A percentile compares a stretch with the other conserved stretches of the same genome.
Evolutionary conservation across 2,113 vertebrate genomes (phyloP).

Genomic region (Anguilla japonica): DNA sequence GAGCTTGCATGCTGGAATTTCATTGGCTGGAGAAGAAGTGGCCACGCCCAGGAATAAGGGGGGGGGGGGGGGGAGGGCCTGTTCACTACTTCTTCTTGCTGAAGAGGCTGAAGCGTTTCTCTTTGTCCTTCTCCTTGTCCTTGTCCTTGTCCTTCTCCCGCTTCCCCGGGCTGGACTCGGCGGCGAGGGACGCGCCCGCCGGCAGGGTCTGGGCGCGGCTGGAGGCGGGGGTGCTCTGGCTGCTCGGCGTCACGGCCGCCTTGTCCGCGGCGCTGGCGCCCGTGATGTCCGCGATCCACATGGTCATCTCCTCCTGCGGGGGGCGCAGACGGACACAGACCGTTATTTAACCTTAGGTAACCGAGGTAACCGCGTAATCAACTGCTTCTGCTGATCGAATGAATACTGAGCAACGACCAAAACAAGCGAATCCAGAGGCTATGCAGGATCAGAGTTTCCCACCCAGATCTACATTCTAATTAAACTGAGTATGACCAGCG

Average conservation of each 20-base stretch:
- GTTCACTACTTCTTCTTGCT: conserved; percentile 96
- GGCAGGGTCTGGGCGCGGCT: conserved; percentile 92
- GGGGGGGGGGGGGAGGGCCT: conserved; percentile 44
- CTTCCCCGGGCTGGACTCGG: conserved; percentile 90
- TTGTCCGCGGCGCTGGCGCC: conserved; percentile 78
- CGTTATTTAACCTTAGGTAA: too few species aligned
- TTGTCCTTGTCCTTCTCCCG: conserved; percentile 74
- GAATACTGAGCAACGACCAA: too few species aligned
- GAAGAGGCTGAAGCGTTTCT: conserved; percentile 96
- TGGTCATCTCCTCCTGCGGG: conserved; percentile 94
- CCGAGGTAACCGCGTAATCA: too few species aligned
- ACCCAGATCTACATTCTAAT: too few species aligned
- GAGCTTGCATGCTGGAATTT: conserved; percentile 88
- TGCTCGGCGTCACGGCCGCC: conserved; percentile 76
- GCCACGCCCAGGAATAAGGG: not conserved
- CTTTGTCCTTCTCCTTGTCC: conserved; percentile 69
- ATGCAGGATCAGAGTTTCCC: too few species aligned
- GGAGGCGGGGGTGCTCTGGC: conserved; percentile 87
- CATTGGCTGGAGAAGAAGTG: conserved; percentile 76
- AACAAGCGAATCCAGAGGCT: too few species aligned
- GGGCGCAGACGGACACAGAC: not conserved
- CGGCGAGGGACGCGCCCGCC: conserved; percentile 79
- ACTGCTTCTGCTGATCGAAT: too few species aligned
- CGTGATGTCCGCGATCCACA: conserved; percentile 94
- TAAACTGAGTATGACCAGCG: too few species aligned